Conservation (phyloP, 2,888 invertebrate genomes). For the Drosophila hamatofila region DNA sequence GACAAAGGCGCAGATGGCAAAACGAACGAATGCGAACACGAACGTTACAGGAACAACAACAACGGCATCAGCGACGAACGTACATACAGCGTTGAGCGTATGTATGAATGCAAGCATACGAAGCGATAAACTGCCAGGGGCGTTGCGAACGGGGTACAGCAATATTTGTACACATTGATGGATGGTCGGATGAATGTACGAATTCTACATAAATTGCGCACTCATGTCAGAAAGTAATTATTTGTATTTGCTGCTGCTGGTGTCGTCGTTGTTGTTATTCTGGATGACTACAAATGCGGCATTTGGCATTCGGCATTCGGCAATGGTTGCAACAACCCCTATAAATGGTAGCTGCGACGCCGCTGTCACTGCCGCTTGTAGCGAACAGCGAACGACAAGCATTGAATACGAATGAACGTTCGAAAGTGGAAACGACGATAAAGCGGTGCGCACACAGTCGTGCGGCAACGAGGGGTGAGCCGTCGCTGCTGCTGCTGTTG, state of each 20-base stretch:
- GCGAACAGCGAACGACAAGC: constrained; percentile 55
- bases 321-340: constrained; percentile 46
- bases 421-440: constrained; percentile 63
- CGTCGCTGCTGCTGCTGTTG: constrained; percentile 14
- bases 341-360: constrained; percentile 44
- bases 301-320: constrained; percentile 7
- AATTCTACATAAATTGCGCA: constrained; percentile 21
- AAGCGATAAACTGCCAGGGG: constrained; percentile 59
- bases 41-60: constrained; percentile 30
- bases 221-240: constrained; percentile 38
- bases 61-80: constrained; percentile 38
- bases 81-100: constrained; percentile 21
- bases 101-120: constrained; percentile 49
- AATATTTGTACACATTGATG: constrained; percentile 30
- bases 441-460: constrained; percentile 59
- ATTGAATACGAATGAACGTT: constrained; percentile 67
- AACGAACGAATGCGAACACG: constrained; percentile 66
- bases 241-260: constrained; percentile 13
- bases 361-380: constrained; percentile 38
- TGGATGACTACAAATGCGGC: constrained; percentile 18
- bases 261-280: constrained; percentile 16
- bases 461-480: constrained; percentile 53
- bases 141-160: constrained; percentile 37
- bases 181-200: constrained; percentile 24
- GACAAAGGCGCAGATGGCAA: constrained; percentile 58